These are phyloP conservation scores for Hylyphantes graminicola DNA, from an alignment of 1,140 invertebrate genomes.

Conservation along the genomic window DNA sequence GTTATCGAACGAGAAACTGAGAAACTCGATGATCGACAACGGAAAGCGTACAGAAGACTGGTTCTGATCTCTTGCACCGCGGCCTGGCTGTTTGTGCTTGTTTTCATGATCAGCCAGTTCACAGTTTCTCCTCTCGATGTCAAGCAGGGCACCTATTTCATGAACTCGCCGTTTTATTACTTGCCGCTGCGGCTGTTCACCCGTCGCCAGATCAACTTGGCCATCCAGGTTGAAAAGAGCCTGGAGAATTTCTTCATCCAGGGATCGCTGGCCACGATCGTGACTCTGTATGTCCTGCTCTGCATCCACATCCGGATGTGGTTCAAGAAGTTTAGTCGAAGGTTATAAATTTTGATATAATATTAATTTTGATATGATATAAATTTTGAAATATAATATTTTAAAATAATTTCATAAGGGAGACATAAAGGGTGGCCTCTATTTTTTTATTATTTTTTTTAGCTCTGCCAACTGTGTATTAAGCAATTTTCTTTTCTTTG, in stretches of 20 bases:
- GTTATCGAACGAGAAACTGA: conserved; percentile 11
- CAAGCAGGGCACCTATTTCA: conserved; percentile 29
- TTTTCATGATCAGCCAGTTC: conserved; percentile 8
- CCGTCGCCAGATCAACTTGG: background rate
- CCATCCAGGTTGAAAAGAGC: background rate
- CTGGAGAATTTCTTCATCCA: conserved; percentile 25
- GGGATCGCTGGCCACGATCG: conserved; percentile 11
- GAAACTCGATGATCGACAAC: background rate
- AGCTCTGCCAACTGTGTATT: no score
- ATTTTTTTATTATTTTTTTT: no score
- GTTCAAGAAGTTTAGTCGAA: background rate
- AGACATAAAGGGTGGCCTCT: no score
- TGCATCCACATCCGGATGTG: conserved; percentile 9
- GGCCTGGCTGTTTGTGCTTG: conserved; percentile 3
- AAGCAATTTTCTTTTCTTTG: no score
- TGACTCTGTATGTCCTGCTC: conserved; percentile 13
- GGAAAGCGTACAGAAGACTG: background rate
- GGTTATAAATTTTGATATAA: no score
- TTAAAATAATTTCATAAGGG: no score
- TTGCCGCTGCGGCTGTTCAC: background rate
- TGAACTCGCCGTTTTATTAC: conserved; percentile 10
- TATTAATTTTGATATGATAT: no score
- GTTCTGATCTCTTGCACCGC: background rate
- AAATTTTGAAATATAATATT: no score
- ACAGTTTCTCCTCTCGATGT: background rate